Evolutionary conservation across 2,797 vertebrate genomes (phyloP), one percentile per base, ranked within the genome.

Genomic region (Lophotriccus pileatus): DNA sequence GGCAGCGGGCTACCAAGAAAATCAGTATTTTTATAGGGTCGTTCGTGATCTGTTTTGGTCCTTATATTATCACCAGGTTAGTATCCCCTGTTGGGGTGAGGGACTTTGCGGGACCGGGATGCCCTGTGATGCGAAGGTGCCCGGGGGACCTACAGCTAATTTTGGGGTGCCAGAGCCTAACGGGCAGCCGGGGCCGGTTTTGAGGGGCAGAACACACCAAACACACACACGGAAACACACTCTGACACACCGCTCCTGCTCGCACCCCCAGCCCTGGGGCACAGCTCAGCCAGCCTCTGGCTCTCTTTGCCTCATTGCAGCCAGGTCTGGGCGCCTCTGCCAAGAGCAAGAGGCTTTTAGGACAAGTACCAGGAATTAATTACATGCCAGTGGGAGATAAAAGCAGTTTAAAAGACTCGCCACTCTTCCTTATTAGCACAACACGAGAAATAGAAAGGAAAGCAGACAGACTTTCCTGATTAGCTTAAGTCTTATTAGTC

Each of bases 1-100:
- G 96, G 83, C 98, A 95, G 84, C 94, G 98, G 3, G 98, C 98
- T 55, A 97, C 98, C 15, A 98, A 98, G 95, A 98, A 98, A 95
- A 98, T 98, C 73, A 97, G 98, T 97, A 94, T 98, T 97, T 98
- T 98, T 97, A 98, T 98, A 59, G 98, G 98, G 32, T 98, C 98
- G 6, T 98, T 98, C 88, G 89, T 98, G 89, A 55, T 98, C 91
- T 98, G 98, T 96, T 99, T 98, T 94, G 98, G 98, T 83, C 98
- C 98, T 21, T 98, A 98, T 46, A 98, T 98, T 74, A 97, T 98
- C 90, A 99, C 98, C 91, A 98, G 98, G 98, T 98, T 96, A 97
- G 98, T 96, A 72, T 78, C 3, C 7, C 37, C 47, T 49, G 6
- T 41, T 32, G 39, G 46, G 67, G 19, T 80, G 32, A 49, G 70